Evolutionary conservation across 2,797 vertebrate species (phyloP).

Genomic region (Syncerus caffer): DNA sequence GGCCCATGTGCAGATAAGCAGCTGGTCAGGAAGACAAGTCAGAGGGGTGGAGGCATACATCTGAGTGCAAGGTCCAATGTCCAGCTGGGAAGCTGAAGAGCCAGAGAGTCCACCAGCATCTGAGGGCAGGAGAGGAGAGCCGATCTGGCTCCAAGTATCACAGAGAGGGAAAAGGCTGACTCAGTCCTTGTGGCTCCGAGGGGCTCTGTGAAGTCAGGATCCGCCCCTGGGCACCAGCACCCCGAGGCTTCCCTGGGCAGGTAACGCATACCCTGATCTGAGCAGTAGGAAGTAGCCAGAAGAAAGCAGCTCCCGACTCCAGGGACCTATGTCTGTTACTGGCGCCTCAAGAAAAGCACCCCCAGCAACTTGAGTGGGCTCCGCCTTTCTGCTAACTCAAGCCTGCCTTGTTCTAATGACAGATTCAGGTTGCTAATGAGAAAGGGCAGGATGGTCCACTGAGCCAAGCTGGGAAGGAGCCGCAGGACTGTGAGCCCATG

Average conservation of each 20-base stretch:
- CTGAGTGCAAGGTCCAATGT: not conserved
- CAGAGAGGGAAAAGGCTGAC: not conserved
- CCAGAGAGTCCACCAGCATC: not conserved
- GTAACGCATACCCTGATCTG: too few species aligned
- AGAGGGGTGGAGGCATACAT: not conserved
- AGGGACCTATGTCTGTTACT: not conserved
- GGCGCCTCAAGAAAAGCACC: not conserved
- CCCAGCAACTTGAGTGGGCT: not conserved
- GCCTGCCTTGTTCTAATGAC: not conserved
- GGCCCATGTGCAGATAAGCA: not conserved
- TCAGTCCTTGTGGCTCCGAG: not conserved
- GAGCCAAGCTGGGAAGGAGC: not conserved
- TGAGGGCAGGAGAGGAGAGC: not conserved
- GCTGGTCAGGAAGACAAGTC: not conserved
- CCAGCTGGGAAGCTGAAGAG: not conserved
- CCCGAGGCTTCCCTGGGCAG: not conserved
- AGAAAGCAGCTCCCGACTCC: not conserved
- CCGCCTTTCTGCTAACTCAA: not conserved
- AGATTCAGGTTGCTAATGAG: not conserved
- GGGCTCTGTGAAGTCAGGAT: not conserved
- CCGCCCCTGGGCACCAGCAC: fast-evolving
- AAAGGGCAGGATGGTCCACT: not conserved
- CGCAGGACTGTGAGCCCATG: not conserved
- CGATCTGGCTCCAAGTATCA: fast-evolving
- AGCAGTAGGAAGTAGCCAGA: not conserved